These are phyloP conservation scores for Tokudaia muenninki DNA, from an alignment of 2,797 vertebrate species.

Conservation along the genomic window DNA sequence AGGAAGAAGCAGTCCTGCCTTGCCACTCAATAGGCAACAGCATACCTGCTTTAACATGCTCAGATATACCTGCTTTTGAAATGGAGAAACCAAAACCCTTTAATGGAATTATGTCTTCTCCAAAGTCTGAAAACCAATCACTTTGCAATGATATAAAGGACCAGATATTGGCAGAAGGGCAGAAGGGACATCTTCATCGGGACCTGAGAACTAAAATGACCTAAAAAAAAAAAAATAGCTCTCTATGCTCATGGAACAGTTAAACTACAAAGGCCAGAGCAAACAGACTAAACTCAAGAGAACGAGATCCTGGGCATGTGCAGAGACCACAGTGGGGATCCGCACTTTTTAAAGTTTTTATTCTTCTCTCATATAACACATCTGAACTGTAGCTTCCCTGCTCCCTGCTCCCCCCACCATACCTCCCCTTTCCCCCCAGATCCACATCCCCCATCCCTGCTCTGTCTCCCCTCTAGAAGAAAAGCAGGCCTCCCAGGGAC, in stretches of 20 bases:
- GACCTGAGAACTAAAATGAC: not conserved
- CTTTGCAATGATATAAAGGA: not conserved
- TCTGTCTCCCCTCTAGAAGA: not conserved
- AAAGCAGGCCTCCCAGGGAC: not conserved
- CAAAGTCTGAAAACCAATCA: not conserved
- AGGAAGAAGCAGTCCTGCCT: not conserved
- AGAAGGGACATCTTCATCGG: not conserved
- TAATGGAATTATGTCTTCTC: not conserved
- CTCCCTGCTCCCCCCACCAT: not conserved
- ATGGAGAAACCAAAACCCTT: constrained; percentile 10
- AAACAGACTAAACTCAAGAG: not conserved
- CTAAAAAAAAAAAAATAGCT: not conserved
- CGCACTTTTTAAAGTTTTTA: not conserved
- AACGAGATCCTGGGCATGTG: too few species aligned
- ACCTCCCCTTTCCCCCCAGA: not conserved
- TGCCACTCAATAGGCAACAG: not conserved
- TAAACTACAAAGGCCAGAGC: not conserved
- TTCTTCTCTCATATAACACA: not conserved
- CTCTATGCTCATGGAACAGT: not conserved
- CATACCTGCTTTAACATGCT: not conserved
- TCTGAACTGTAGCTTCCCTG: not conserved
- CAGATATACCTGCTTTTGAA: constrained; percentile 38
- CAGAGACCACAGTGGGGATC: not conserved
- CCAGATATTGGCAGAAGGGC: not conserved
- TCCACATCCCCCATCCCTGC: not conserved